Conservation (phyloP, 2,888 invertebrate species). For the Cataglyphis livida region DNA sequence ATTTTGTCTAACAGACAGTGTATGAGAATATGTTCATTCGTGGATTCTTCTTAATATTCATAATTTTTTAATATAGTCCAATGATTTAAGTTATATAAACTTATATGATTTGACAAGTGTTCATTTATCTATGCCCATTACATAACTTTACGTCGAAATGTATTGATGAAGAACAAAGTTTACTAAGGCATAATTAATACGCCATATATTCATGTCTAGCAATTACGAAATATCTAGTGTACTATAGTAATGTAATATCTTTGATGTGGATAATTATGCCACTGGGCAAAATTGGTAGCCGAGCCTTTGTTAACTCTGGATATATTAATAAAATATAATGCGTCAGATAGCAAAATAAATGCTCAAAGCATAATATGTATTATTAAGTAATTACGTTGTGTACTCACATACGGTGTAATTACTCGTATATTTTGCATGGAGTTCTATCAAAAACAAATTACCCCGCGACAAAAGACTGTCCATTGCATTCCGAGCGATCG, state of each 20-base stretch:
- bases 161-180: not conserved
- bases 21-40: not conserved
- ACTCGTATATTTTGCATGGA: conserved; percentile 5
- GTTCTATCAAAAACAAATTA: conserved; percentile 45
- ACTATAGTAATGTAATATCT: not conserved
- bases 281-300: not conserved
- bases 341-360: not conserved
- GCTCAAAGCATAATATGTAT: conserved; percentile 6
- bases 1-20: conserved; percentile 2
- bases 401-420: not conserved
- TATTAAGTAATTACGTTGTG: conserved; percentile 22
- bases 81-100: not conserved
- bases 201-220: not conserved
- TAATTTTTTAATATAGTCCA: not conserved
- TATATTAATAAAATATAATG: conserved; percentile 6
- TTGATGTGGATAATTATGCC: not conserved
- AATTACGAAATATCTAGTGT: conserved; percentile 1
- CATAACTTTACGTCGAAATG: not conserved
- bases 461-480: conserved; percentile 28
- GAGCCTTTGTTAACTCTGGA: conserved; percentile 5
- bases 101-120: not conserved
- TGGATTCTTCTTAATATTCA: not conserved
- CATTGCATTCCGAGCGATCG: conserved; percentile 28
- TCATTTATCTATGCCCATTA: not conserved
- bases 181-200: not conserved